Conservation (phyloP, 2,113 vertebrate genomes). For the Cathartes aura region DNA sequence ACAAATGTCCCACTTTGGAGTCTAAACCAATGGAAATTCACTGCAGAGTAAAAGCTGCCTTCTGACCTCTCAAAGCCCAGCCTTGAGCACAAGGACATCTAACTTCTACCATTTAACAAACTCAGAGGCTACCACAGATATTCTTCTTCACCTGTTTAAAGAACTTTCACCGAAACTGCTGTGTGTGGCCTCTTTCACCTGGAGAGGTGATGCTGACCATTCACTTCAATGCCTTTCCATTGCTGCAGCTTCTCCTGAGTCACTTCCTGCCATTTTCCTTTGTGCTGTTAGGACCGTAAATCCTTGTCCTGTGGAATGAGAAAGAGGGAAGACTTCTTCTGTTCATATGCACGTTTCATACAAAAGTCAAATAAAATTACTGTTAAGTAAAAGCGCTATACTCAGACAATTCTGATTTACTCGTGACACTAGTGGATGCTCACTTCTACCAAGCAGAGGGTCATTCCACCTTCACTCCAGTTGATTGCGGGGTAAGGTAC, state of each 20-base stretch:
- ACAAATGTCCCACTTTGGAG: background rate
- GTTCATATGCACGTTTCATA: background rate
- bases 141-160: background rate
- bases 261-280: background rate
- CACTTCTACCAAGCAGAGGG: background rate
- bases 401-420: background rate
- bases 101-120: background rate
- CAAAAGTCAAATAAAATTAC: background rate
- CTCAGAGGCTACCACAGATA: background rate
- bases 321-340: background rate
- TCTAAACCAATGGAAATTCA: background rate
- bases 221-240: background rate
- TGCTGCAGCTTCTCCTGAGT: background rate
- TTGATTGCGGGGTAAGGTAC: background rate
- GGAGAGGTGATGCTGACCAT: background rate
- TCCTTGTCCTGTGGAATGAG: background rate
- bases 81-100: background rate
- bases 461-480: background rate
- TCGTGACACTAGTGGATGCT: background rate
- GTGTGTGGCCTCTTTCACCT: background rate
- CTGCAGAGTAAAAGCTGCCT: background rate
- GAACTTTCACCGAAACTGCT: background rate
- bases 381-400: background rate
- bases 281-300: background rate
- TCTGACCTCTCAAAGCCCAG: background rate